Percentiles rank a stretch among this genome's conserved stretches.
Conservation (phyloP, 2,113 vertebrate species). For the Cepphus grylle region DNA sequence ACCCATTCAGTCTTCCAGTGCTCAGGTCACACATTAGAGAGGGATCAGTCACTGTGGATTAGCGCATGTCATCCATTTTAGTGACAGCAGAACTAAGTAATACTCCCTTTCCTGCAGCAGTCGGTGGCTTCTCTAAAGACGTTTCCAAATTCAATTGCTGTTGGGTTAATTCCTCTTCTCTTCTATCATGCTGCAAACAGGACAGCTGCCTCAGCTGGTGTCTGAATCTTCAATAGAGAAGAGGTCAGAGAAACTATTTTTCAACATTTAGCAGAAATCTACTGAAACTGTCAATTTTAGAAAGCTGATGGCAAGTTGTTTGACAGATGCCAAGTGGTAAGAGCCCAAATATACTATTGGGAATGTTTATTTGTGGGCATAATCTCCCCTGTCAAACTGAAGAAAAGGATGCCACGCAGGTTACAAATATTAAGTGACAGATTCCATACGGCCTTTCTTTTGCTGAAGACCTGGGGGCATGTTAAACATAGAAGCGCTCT, state of each 20-base stretch:
- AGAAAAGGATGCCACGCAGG: constrained; percentile 19
- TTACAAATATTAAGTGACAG: constrained; percentile 58
- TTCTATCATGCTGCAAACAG: constrained; percentile 35
- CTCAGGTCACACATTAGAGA: constrained; percentile 35
- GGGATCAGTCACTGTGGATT: constrained; percentile 23
- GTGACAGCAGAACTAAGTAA: constrained; percentile 49
- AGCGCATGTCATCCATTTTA: constrained; percentile 40
- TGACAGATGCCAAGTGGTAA: constrained; percentile 69
- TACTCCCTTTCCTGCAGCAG: constrained; percentile 42
- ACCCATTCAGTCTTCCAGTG: neutral
- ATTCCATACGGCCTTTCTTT: neutral
- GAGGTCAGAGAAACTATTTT: constrained; percentile 61
- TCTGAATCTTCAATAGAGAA: constrained; percentile 45
- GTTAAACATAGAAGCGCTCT: neutral
- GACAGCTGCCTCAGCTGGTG: constrained; percentile 63
- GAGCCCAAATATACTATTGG: constrained; percentile 60
- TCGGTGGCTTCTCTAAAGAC: constrained; percentile 52
- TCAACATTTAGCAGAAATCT: constrained; percentile 60
- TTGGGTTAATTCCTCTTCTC: constrained; percentile 60
- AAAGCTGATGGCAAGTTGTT: constrained; percentile 62
- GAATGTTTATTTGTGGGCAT: constrained; percentile 66
- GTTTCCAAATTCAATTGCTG: constrained; percentile 62
- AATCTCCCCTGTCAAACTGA: constrained; percentile 44
- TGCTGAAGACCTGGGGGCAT: neutral
- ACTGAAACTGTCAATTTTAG: constrained; percentile 66